Base-by-base conservation (phyloP, 2,888 invertebrate species). In the Drosophila longiperda region DNA sequence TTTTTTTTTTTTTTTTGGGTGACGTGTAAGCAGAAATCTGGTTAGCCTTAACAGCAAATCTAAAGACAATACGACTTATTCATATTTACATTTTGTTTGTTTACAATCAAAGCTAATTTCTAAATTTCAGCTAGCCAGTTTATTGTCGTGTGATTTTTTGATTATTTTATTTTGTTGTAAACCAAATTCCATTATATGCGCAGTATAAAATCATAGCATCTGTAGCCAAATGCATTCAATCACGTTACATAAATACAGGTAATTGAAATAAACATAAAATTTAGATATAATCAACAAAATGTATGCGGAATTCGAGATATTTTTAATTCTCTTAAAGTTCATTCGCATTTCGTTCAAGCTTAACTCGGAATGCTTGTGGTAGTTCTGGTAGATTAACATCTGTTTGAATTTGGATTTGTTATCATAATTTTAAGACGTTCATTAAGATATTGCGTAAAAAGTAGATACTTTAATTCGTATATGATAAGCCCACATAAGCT, bases 41-140 rank as follows among this genome's bases (percentile, higher is more conserved):
- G 84, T 84, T 84, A 84, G 78, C 84, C 84, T 89, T 89, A 87
- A 61, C 67, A 57, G 36, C 29, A 73, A 26, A 26, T 17, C 63
- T 11, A 66, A 63, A 66, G 49, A 59, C 58, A 69, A 75, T 50
- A 59, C 58, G 26, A 55, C 20, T 55, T 57, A 64, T 63, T 64
- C 54, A 71, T 73, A 89, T 89, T 80, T 80, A 80, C 83, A 84
- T 87, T 73, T 45, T 49, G 48, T 52, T 59, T 79, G 57, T 80
- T 62, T 80, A 83, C 81, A 79, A 55, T 65, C 66, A 33, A 67
- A 50, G 54, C 63, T 55, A 59, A 78, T 55, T 32, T 68, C 64
- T 59, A 62, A 61, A 78, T 73, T 67, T 45, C 20, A 63, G 40
- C 32, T 36, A 49, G 77, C 77, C 77, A 68, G 82, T 81, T 72